A percentile compares a stretch with the other conserved stretches of the same genome.
These are phyloP conservation scores for Alfaro cultratus DNA, from an alignment of 2,797 vertebrate genomes.

Conservation along the genomic window DNA sequence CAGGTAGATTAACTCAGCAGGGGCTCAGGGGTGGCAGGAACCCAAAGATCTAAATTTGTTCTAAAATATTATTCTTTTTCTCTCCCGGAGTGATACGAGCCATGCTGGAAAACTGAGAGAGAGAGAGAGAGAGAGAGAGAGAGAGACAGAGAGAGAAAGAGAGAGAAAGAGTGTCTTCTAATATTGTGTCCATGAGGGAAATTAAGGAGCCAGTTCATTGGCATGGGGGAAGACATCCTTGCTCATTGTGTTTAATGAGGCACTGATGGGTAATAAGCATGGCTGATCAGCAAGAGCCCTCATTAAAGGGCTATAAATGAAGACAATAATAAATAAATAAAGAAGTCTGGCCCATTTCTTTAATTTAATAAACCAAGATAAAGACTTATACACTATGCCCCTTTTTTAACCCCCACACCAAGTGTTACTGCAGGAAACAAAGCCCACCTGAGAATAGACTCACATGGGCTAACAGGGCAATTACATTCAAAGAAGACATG, in stretches of 20 bases:
- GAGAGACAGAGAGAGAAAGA: no score
- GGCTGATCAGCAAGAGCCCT: conserved; percentile 83
- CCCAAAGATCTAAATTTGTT: conserved; percentile 51
- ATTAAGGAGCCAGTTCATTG: conserved; percentile 83
- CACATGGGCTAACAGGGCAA: conserved; percentile 30
- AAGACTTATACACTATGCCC: conserved; percentile 71
- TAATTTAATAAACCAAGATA: conserved; percentile 84
- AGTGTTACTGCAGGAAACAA: conserved; percentile 37
- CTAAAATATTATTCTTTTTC: conserved; percentile 62
- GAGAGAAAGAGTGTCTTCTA: conserved; percentile 48
- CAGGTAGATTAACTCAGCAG: conserved; percentile 44
- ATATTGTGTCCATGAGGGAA: conserved; percentile 84
- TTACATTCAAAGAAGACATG: conserved; percentile 10
- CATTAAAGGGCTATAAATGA: conserved; percentile 82
- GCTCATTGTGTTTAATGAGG: conserved; percentile 85
- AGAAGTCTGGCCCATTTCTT: conserved; percentile 75
- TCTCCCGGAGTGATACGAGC: conserved; percentile 43
- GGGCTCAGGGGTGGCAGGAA: conserved; percentile 35
- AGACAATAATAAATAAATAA: conserved; percentile 84
- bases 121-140: conserved; percentile 11
- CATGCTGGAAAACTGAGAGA: conserved; percentile 42
- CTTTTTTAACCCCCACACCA: conserved; percentile 54
- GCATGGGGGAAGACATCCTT: conserved; percentile 77
- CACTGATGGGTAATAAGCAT: conserved; percentile 85
- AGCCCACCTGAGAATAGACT: conserved; percentile 12